Evolutionary conservation across 2,888 invertebrate species (phyloP).

Genomic region (Ectemnius cavifrons): DNA sequence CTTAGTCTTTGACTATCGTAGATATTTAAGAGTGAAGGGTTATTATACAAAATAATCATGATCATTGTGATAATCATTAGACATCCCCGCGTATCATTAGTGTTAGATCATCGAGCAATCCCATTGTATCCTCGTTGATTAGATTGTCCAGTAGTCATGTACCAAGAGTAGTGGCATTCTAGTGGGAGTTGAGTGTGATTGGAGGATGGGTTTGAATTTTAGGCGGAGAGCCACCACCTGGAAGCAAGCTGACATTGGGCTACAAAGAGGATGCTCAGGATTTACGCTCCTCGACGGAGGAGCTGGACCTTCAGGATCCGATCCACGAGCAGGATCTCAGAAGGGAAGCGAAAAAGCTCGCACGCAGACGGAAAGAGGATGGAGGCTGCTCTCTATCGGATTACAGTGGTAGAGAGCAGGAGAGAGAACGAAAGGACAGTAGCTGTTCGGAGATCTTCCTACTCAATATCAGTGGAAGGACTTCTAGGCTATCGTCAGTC

Average conservation of each 20-base stretch:
- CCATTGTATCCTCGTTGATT: too few species aligned
- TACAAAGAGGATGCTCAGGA: slow-evolving; percentile 89
- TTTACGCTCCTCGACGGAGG: slow-evolving; percentile 92
- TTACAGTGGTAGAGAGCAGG: slow-evolving; percentile 76
- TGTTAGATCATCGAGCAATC: too few species aligned
- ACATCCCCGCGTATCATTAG: too few species aligned
- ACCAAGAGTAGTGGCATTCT: too few species aligned
- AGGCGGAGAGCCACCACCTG: slow-evolving; percentile 73
- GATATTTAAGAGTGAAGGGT: too few species aligned
- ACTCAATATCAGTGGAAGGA: slow-evolving; percentile 85
- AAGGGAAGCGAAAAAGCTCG: slow-evolving; percentile 70
- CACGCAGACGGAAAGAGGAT: slow-evolving; percentile 73
- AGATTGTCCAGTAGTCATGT: too few species aligned
- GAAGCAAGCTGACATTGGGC: slow-evolving; percentile 72
- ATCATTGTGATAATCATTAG: too few species aligned
- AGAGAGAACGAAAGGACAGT: slow-evolving; percentile 85
- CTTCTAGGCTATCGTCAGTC: slow-evolving; percentile 89
- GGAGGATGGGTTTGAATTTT: background rate
- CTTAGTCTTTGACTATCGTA: too few species aligned
- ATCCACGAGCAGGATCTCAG: slow-evolving; percentile 76
- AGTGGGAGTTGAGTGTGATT: too few species aligned
- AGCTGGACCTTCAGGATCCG: slow-evolving; percentile 89
- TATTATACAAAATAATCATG: too few species aligned
- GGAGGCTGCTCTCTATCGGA: slow-evolving; percentile 72
- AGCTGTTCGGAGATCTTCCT: slow-evolving; percentile 88